Base-by-base conservation (phyloP, 2,888 invertebrate genomes). In the Dicycla oo region DNA sequence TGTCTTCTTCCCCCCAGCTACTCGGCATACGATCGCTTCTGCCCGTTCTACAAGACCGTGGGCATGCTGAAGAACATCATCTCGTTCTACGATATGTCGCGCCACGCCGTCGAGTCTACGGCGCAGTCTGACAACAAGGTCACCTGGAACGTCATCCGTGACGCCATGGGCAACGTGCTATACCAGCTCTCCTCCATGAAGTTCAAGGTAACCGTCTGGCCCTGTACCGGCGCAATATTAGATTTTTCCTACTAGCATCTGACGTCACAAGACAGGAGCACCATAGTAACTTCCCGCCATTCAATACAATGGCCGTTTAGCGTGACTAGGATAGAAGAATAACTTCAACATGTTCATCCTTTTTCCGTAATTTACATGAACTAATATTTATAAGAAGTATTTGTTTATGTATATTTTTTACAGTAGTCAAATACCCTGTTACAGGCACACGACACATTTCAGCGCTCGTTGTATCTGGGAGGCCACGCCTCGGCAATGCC, bases 31-130 rank as follows among this genome's bases (percentile, higher is more conserved):
- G 99, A 99, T 96, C 97, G 99, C 82, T 99, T 99, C 97, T 99
- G 99, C 92, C 99, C 99, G 89, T 99, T 99, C 97, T 99, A 99
- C 97, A 99, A 99, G 97, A 99, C 99, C 23, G 99, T 99, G 75
- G 99, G 99, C 87, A 99, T 99, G 99, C 94, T 99, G 92, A 98
- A 97, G 93, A 99, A 99, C 97, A 99, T 99, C 95, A 99, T 99
- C 91, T 97, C 98, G 69, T 99, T 99, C 96, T 99, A 99, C 96
- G 99, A 99, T 95, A 98, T 99, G 98, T 98, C 99, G 49, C 97
- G 99, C 80, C 99, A 99, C 93, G 98, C 99, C 1, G 99, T 99
- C 2, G 99, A 99, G 96, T 98, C 98, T 80, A 99, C 99, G 43
- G 99, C 99, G 69, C 99, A 99, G 96, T 99, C 99, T 57, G 99